A percentile compares a stretch with the other conserved stretches of the same genome.
These are phyloP conservation scores for Metridium senile DNA, from an alignment of 92 coral and sea anemone species.

Conservation along the genomic window DNA sequence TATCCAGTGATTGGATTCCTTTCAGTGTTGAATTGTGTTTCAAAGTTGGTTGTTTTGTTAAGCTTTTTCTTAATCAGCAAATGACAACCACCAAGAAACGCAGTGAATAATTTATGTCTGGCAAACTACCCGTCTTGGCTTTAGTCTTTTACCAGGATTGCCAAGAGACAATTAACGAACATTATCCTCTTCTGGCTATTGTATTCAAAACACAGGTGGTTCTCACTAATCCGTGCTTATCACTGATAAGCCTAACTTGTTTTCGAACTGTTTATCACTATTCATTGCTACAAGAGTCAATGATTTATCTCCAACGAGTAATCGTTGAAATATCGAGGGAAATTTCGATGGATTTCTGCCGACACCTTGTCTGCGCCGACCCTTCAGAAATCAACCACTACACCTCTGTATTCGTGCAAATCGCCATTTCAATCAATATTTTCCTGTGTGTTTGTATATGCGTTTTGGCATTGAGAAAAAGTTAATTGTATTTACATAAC, in stretches of 20 bases:
- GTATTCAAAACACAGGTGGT: constrained; percentile 15
- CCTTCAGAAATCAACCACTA: neutral
- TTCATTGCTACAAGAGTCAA: neutral
- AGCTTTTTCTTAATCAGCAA: constrained; percentile 19
- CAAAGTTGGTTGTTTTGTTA: constrained; percentile 13
- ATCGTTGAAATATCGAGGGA: neutral
- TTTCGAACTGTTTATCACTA: neutral
- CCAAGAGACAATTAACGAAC: constrained; percentile 8
- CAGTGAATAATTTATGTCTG: constrained; percentile 13
- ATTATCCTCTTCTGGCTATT: constrained; percentile 7
- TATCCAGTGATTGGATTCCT: no score
- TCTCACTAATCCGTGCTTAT: neutral
- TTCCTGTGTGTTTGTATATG: neutral
- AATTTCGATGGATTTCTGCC: neutral
- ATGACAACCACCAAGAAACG: constrained; percentile 18
- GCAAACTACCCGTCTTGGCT: constrained; percentile 10
- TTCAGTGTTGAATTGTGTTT: no score
- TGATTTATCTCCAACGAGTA: neutral
- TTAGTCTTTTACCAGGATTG: neutral
- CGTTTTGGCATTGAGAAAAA: neutral
- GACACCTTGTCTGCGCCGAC: neutral
- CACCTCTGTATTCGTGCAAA: neutral
- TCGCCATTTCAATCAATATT: neutral
- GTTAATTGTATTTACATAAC: constrained; percentile 13
- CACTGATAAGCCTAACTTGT: constrained; percentile 2